Conservation (phyloP, 2,888 invertebrate species). For the Pogonocherus hispidulus region DNA sequence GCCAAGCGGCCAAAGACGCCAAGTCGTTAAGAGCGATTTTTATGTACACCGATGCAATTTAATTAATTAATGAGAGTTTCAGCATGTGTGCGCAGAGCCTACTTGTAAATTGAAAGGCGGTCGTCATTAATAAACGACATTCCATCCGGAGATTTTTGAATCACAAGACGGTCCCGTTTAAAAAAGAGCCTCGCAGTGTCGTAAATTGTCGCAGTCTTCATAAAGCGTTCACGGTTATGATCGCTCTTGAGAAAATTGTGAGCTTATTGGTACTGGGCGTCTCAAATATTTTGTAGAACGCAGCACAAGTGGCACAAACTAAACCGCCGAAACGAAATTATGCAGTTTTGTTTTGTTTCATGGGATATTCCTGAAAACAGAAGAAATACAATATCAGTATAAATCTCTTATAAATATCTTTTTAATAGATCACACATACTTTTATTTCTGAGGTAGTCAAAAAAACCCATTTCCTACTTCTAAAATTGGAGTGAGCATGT, state of each 20-base stretch:
- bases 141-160: slow-evolving; percentile 44
- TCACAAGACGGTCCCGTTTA: slow-evolving; percentile 27
- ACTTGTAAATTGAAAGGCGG: slow-evolving; percentile 42
- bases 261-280: not conserved
- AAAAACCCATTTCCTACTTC: too few relatives aligned
- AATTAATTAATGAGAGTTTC: slow-evolving; percentile 35
- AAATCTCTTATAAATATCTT: too few relatives aligned
- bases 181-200: slow-evolving; percentile 45
- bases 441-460: too few relatives aligned
- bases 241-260: not conserved
- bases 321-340: too few relatives aligned
- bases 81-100: slow-evolving; percentile 16
- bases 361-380: too few relatives aligned
- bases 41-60: slow-evolving; percentile 23
- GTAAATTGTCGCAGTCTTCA: slow-evolving; percentile 52
- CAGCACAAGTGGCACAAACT: too few relatives aligned
- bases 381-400: too few relatives aligned
- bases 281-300: not conserved
- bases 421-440: too few relatives aligned
- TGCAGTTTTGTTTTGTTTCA: too few relatives aligned
- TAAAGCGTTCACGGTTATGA: slow-evolving; percentile 42
- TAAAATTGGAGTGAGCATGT: too few relatives aligned
- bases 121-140: slow-evolving; percentile 45
- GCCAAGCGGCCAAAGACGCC: slow-evolving; percentile 10
- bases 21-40: slow-evolving; percentile 28